phyloP scores from a whole-genome alignment of 1,140 invertebrate species.

The Aphaenogaster floridana region DNA sequence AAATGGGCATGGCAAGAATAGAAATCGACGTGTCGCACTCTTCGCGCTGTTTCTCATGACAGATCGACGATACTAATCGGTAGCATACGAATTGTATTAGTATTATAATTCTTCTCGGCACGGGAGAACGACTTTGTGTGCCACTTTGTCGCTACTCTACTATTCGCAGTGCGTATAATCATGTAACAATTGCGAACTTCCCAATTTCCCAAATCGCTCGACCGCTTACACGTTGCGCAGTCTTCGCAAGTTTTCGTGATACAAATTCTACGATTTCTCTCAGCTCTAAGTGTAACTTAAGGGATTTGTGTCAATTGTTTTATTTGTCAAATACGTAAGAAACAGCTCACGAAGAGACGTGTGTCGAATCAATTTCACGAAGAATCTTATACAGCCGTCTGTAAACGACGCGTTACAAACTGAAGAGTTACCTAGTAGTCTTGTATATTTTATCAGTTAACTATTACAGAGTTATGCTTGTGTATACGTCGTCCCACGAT shows the following conservation, averaged over 20 bases:
- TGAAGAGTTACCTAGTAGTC: slow-evolving; percentile 73
- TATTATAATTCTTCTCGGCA: slow-evolving; percentile 9
- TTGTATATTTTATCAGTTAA: slow-evolving; percentile 75
- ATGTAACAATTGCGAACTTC: slow-evolving; percentile 11
- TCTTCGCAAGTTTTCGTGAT: slow-evolving; percentile 24
- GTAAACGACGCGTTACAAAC: slow-evolving; percentile 76
- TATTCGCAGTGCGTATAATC: slow-evolving; percentile 1
- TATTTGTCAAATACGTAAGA: slow-evolving; percentile 16
- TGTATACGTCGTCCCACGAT: slow-evolving; percentile 70
- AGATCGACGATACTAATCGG: slow-evolving; percentile 44
- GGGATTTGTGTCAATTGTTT: slow-evolving; percentile 18
- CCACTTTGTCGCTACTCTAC: slow-evolving; percentile 26
- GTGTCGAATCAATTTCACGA: slow-evolving; percentile 60
- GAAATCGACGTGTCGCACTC: slow-evolving; percentile 66
- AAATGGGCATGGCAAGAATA: slow-evolving; percentile 82
- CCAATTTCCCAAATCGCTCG: slow-evolving; percentile 5
- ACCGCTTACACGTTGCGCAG: background rate
- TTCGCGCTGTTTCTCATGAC: slow-evolving; percentile 50
- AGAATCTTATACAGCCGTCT: slow-evolving; percentile 44
- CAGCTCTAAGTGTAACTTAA: slow-evolving; percentile 19
- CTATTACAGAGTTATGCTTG: slow-evolving; percentile 76
- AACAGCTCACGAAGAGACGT: slow-evolving; percentile 51
- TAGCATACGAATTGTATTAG: background rate
- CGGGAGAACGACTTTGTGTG: background rate
- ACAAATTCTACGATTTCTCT: slow-evolving; percentile 37